Conservation (phyloP, 2,797 vertebrate genomes). For the Pipistrellus pygmaeus region DNA sequence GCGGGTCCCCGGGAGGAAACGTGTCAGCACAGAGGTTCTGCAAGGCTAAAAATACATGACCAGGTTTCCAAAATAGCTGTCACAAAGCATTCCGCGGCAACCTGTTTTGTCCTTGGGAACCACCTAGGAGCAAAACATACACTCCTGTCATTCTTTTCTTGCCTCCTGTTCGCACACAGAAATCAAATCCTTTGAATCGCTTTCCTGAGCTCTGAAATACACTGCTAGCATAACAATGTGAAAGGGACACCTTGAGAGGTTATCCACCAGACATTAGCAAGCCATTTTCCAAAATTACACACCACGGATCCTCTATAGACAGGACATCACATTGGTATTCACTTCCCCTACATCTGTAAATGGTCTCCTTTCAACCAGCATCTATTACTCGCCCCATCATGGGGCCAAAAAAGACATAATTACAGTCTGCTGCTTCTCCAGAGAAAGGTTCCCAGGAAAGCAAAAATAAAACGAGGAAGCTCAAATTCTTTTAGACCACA, state of each 20-base stretch:
- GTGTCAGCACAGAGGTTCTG: constrained; percentile 38
- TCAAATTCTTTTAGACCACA: background rate
- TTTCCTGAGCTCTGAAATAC: constrained; percentile 26
- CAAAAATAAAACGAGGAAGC: background rate
- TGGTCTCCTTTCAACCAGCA: background rate
- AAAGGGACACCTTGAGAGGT: constrained; percentile 42
- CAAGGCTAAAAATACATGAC: constrained; percentile 57
- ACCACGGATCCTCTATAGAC: constrained; percentile 10
- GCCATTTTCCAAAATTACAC: constrained; percentile 44
- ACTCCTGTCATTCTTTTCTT: background rate
- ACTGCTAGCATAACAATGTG: background rate
- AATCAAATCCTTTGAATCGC: background rate
- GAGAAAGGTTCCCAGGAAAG: background rate
- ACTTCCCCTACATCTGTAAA: background rate
- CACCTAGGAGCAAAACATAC: background rate
- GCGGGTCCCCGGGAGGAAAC: background rate
- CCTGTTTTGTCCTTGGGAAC: background rate
- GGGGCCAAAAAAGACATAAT: constrained; percentile 30
- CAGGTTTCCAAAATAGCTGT: constrained; percentile 60
- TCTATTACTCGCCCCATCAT: background rate
- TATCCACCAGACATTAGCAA: constrained; percentile 3
- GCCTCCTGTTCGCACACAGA: background rate
- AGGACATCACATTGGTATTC: background rate
- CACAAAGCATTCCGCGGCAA: background rate
- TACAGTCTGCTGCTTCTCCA: background rate